Conservation (phyloP, 1,140 invertebrate genomes). For the Oryzaephilus surinamensis region DNA sequence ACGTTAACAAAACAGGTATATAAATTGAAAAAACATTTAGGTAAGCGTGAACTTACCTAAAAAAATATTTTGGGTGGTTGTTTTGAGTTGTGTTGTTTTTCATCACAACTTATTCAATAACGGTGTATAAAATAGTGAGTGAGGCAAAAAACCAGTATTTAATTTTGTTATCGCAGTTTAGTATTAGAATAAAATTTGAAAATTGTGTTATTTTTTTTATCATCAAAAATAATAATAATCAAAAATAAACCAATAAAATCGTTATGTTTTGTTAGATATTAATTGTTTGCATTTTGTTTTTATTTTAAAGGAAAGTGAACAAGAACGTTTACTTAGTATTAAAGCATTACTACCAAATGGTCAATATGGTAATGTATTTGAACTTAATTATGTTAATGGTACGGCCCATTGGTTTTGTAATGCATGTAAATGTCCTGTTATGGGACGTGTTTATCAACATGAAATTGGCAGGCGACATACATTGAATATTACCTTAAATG, state of each 20-base stretch:
- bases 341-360: conserved; percentile 28
- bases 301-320: conserved; percentile 26
- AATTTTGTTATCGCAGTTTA: background rate
- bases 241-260: too few species aligned
- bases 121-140: too few species aligned
- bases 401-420: conserved; percentile 32
- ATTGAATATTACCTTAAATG: conserved; percentile 14
- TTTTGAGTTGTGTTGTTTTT: too few species aligned
- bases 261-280: too few species aligned
- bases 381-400: conserved; percentile 27
- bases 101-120: too few species aligned
- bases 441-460: conserved; percentile 32
- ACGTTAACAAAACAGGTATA: conserved; percentile 28
- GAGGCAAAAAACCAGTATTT: too few species aligned
- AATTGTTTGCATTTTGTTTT: too few species aligned
- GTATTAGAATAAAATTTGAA: background rate
- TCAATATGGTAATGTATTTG: conserved; percentile 28
- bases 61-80: conserved; percentile 11
- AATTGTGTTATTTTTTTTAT: background rate
- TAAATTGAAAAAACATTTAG: conserved; percentile 9
- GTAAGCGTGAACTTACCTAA: too few species aligned
- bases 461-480: conserved; percentile 30
- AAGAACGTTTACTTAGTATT: conserved; percentile 26
- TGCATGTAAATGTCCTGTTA: conserved; percentile 30
- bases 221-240: too few species aligned